phyloP scores from a whole-genome alignment of 2,888 invertebrate genomes.

The Boloria euphrosyne region DNA sequence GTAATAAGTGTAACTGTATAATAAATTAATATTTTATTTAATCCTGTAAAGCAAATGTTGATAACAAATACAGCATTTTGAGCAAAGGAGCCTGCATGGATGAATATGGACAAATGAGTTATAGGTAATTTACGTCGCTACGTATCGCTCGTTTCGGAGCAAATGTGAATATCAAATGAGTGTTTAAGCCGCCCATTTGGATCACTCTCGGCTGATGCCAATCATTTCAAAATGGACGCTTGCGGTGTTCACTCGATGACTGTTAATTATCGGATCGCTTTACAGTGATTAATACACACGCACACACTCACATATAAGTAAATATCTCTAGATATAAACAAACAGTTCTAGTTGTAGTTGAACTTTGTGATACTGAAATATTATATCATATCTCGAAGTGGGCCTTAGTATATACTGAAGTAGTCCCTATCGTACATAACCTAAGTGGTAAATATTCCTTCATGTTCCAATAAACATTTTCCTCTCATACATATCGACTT shows the following conservation, averaged over 20 bases:
- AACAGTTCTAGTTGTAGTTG: too few relatives aligned
- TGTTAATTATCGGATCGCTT: conserved; percentile 47
- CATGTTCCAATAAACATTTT: too few relatives aligned
- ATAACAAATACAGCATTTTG: conserved; percentile 20
- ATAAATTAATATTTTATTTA: not conserved
- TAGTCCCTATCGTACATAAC: too few relatives aligned
- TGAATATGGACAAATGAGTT: conserved; percentile 73
- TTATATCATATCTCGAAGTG: too few relatives aligned
- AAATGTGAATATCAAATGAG: conserved; percentile 79
- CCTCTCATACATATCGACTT: too few relatives aligned
- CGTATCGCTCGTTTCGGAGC: conserved; percentile 59
- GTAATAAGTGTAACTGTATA: too few relatives aligned
- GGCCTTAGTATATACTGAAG: too few relatives aligned
- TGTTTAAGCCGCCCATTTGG: conserved; percentile 74
- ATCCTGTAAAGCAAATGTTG: not conserved
- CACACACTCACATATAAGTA: conserved; percentile 13
- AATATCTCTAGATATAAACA: too few relatives aligned
- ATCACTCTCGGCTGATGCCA: conserved; percentile 70
- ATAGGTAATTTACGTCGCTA: conserved; percentile 61
- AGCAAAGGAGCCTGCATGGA: conserved; percentile 42
- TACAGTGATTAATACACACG: conserved; percentile 37
- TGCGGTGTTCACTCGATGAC: conserved; percentile 62
- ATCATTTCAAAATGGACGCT: conserved; percentile 73
- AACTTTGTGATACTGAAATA: too few relatives aligned
- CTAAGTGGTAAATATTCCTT: too few relatives aligned